Conservation (phyloP, 2,113 vertebrate genomes). For the Tauraco erythrolophus region DNA sequence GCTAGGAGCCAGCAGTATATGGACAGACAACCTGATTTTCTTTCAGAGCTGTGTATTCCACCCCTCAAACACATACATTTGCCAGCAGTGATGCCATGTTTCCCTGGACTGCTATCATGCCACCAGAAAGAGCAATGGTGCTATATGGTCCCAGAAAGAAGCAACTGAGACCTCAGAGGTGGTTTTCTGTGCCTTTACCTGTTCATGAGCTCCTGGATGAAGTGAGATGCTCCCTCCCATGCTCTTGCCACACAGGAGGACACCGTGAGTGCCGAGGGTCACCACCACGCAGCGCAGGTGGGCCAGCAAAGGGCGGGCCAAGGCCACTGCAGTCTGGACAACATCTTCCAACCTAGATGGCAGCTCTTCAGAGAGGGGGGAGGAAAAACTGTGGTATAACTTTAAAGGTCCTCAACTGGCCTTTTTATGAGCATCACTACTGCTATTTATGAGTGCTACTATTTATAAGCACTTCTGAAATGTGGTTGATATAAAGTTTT, state of each 20-base stretch:
- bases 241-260: constrained; percentile 84
- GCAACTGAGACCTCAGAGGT: neutral
- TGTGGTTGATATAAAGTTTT: rapidly evolving
- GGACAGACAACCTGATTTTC: neutral
- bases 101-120: neutral
- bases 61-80: neutral
- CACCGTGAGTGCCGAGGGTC: constrained; percentile 80
- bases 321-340: constrained; percentile 71
- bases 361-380: constrained; percentile 58
- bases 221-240: constrained; percentile 75
- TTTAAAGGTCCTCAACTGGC: neutral
- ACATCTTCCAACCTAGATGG: constrained; percentile 75
- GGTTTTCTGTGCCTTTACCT: constrained; percentile 52
- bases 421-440: too few relatives aligned
- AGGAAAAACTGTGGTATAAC: neutral
- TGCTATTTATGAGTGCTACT: neutral
- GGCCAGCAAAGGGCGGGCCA: constrained; percentile 86
- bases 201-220: constrained; percentile 49
- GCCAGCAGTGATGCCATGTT: neutral
- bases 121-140: neutral
- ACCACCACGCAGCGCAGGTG: constrained; percentile 85
- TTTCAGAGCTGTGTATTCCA: neutral
- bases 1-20: neutral
- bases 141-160: neutral
- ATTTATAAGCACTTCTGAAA: neutral